Conservation (phyloP, 2,797 vertebrate species). For the Chrysolophus pictus region DNA sequence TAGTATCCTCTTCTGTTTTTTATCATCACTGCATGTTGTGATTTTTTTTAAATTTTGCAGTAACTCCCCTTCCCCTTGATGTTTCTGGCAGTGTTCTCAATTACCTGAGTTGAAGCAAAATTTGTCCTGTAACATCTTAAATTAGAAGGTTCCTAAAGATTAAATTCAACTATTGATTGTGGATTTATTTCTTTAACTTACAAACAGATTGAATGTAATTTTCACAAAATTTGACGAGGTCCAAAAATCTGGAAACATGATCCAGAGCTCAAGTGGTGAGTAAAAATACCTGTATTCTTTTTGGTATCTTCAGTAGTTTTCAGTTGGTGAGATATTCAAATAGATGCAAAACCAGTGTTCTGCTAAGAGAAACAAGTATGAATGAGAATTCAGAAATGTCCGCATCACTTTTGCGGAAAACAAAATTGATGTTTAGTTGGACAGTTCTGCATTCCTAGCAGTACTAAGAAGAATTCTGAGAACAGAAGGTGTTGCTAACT, state of each 20-base stretch:
- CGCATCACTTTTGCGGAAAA: not conserved
- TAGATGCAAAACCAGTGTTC: not conserved
- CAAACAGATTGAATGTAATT: conserved; percentile 95
- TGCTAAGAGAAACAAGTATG: not conserved
- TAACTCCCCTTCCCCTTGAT: not conserved
- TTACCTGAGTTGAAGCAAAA: not conserved
- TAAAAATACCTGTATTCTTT: conserved; percentile 11
- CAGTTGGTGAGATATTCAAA: not conserved
- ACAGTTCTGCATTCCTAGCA: not conserved
- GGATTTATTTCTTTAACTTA: conserved; percentile 25
- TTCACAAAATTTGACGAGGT: conserved; percentile 98
- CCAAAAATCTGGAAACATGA: conserved; percentile 97
- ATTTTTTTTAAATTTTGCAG: not conserved
- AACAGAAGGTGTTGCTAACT: not conserved
- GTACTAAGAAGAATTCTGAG: not conserved
- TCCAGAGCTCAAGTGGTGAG: conserved; percentile 90
- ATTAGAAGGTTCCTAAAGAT: not conserved
- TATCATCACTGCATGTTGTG: not conserved
- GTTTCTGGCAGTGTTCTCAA: not conserved
- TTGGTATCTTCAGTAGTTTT: not conserved
- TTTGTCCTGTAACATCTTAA: not conserved
- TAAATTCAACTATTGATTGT: not conserved
- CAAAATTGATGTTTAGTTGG: not conserved
- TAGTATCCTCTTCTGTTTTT: not conserved
- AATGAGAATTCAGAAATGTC: not conserved